Evolutionary conservation across 2,888 invertebrate species (phyloP), one percentile per base, ranked within the genome.

Genomic region (Panorpa germanica): DNA sequence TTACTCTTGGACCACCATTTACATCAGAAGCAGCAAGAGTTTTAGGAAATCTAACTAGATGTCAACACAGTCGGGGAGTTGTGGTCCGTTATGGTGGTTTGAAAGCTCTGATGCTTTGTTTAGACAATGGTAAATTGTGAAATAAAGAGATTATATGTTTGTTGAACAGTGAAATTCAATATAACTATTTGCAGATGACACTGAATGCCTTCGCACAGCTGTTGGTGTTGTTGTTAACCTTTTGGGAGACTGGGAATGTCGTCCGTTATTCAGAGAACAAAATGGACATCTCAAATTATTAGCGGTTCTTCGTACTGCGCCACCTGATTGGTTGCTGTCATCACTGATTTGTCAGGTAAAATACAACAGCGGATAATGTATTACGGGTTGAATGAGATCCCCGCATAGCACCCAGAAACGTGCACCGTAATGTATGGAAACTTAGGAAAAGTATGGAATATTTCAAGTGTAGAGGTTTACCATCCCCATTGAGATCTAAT

Each of bases 211-310:
- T 1, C 73, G 73, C 45, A 74, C 81, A 5, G 71, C 78, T 3
- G 73, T 77, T 33, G 85, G 85, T 2, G 78, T 85, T 21, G 61
- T 85, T 28, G 81, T 85, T 12, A 85, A 85, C 58, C 64, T 85
- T 42, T 68, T 68, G 46, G 62, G 68, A 8, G 68, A 63, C 38
- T 57, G 57, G 39, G 61, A 62, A 38, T 62, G 63, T 34, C 52
- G 69, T 25, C 44, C 50, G 15, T 53, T 62, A 16, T 62, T 70
- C 29, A 54, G 61, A 40, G 55, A 59, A 31, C 44, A 57, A 8
- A 53, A 53, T 27, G 69, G 68, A 2, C 53, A 64, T n/a, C 42
- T 50, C 12, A 52, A 62, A 41, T 41, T 63, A 31, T 53, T 68
- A 5, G 53, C 58, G 22, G 59, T 72, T 29, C 44, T 76, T 29